phyloP scores from a whole-genome alignment of 2,113 vertebrate genomes.

The Brevimyrus niger region DNA sequence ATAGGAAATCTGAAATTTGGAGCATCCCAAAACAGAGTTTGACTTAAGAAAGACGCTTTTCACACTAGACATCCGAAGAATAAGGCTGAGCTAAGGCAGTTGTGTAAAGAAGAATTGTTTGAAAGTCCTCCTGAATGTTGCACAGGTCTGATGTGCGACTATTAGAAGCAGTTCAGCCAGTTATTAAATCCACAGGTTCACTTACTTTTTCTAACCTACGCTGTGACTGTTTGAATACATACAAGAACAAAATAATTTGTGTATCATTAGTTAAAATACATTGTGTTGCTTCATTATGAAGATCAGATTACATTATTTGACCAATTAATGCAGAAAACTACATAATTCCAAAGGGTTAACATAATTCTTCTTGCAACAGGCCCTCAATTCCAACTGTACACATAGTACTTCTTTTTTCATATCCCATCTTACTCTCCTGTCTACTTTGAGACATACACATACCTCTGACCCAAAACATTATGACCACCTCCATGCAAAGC shows the following conservation, averaged over 20 bases:
- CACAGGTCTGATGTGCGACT: neutral
- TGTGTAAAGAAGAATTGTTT: neutral
- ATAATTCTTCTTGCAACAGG: neutral
- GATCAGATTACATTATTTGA: neutral
- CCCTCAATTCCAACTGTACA: too few relatives aligned
- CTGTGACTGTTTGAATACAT: neutral
- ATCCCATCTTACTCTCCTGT: neutral
- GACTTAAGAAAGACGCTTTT: neutral
- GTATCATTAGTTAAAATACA: neutral
- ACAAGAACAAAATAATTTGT: neutral
- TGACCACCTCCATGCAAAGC: neutral
- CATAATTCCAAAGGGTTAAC: too few relatives aligned
- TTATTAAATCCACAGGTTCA: neutral
- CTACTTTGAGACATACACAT: neutral
- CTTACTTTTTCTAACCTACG: neutral
- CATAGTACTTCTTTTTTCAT: neutral
- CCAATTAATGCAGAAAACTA: neutral
- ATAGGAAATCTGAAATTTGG: neutral
- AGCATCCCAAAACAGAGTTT: neutral
- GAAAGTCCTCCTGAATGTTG: neutral
- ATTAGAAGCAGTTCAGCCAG: neutral
- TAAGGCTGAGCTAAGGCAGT: neutral
- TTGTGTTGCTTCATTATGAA: neutral
- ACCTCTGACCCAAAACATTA: neutral
- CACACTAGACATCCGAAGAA: neutral